Evolutionary conservation across 2,113 vertebrate species (phyloP).

Genomic region (Dolichallabes microphthalmus): DNA sequence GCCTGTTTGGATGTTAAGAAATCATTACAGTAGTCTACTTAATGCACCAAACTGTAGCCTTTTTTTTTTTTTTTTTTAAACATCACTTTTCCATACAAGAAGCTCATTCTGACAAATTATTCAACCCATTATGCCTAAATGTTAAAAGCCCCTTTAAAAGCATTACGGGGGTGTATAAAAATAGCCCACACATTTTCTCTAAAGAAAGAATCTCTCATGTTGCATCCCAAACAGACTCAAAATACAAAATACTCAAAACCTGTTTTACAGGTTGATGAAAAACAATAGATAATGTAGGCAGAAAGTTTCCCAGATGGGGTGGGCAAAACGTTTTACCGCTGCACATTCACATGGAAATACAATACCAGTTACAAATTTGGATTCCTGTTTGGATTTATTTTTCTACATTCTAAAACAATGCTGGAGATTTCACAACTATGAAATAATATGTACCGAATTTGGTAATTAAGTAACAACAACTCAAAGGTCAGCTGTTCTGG

Average conservation of each 20-base stretch:
- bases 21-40: background rate
- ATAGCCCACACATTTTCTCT: background rate
- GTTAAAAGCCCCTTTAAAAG: background rate
- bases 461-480: too few species aligned
- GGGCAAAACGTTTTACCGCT: background rate
- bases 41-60: background rate
- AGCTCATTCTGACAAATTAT: background rate
- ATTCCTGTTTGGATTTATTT: too few species aligned
- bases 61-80: too few species aligned
- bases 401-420: too few species aligned
- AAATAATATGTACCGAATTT: too few species aligned
- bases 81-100: background rate
- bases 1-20: background rate
- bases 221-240: background rate
- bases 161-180: background rate
- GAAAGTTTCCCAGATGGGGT: background rate
- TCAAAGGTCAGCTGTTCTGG: too few species aligned
- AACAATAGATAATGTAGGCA: background rate
- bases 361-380: background rate
- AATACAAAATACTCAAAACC: background rate
- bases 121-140: background rate
- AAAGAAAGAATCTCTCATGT: background rate
- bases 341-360: background rate
- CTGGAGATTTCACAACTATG: too few species aligned
- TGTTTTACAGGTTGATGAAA: background rate